Evolutionary conservation across 2,113 vertebrate species (phyloP).

Genomic region (Anolis carolinensis): DNA sequence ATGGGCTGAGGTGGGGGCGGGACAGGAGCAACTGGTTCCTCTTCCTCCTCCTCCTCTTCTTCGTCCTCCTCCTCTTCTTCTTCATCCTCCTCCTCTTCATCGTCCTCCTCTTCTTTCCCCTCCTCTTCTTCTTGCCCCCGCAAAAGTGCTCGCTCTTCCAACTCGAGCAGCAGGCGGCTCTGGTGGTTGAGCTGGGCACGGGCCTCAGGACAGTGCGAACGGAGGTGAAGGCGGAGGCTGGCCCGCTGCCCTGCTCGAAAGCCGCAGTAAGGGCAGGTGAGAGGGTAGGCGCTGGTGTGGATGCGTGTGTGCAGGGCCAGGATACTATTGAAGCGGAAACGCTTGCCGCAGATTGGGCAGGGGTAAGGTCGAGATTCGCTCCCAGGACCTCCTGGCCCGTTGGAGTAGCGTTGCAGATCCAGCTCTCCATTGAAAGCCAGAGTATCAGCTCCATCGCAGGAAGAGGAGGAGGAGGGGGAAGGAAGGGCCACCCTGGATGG

Average conservation of each 20-base stretch:
- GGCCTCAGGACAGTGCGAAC: constrained; percentile 65
- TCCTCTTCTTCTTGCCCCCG: constrained; percentile 39
- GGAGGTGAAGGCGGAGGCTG: constrained; percentile 74
- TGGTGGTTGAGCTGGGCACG: constrained; percentile 63
- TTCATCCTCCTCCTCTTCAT: constrained; percentile 6
- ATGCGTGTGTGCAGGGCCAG: constrained; percentile 90
- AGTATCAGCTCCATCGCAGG: constrained; percentile 53
- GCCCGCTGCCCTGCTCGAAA: constrained; percentile 73
- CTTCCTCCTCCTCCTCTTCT: constrained; percentile 6
- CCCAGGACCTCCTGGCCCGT: constrained; percentile 66
- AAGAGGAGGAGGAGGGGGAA: constrained; percentile 49
- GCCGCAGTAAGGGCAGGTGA: constrained; percentile 73
- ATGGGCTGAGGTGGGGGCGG: constrained; percentile 56
- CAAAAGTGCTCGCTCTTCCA: constrained; percentile 70
- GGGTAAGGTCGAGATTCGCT: constrained; percentile 78
- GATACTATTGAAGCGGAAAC: constrained; percentile 93
- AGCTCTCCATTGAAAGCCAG: constrained; percentile 82
- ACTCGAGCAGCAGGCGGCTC: constrained; percentile 69
- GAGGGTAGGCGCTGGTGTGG: constrained; percentile 76
- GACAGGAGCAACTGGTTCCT: background rate
- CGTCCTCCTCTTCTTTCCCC: constrained; percentile 26
- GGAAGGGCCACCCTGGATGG: constrained; percentile 20
- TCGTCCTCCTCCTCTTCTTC: constrained; percentile 16
- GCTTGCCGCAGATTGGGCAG: constrained; percentile 89
- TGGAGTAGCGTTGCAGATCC: constrained; percentile 89